phyloP scores from a whole-genome alignment of 1,140 invertebrate species.

The Drosophila littoralis region DNA sequence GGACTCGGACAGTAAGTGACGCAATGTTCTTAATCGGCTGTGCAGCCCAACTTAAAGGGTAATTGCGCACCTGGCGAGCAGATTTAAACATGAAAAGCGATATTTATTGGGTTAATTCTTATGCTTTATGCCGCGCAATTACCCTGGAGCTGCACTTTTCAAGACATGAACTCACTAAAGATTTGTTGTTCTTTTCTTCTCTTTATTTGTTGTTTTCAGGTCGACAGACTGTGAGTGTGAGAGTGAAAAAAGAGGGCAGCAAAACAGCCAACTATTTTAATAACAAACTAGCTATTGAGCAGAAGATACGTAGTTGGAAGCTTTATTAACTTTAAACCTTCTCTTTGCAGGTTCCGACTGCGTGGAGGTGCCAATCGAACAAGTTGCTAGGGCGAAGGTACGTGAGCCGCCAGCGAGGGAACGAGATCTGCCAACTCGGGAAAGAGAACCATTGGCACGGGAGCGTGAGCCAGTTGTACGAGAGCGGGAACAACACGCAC shows the following conservation, averaged over 20 bases:
- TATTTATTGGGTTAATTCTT: slow-evolving; percentile 21
- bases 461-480: slow-evolving; percentile 36
- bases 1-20: slow-evolving; percentile 72
- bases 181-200: slow-evolving; percentile 44
- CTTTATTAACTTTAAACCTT: slow-evolving; percentile 24
- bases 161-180: slow-evolving; percentile 49
- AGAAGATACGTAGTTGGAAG: background rate
- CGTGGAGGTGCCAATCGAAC: slow-evolving; percentile 71
- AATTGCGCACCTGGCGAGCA: slow-evolving; percentile 40
- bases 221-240: slow-evolving; percentile 57
- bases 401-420: slow-evolving; percentile 40
- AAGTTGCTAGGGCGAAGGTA: slow-evolving; percentile 27
- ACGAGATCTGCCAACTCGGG: slow-evolving; percentile 9
- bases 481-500: slow-evolving; percentile 34
- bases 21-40: background rate
- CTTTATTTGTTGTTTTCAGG: slow-evolving; percentile 53
- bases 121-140: slow-evolving; percentile 34
- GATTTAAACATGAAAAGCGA: slow-evolving; percentile 57
- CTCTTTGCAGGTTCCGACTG: slow-evolving; percentile 73
- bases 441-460: slow-evolving; percentile 15
- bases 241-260: slow-evolving; percentile 21
- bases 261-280: slow-evolving; percentile 6
- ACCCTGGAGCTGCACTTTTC: slow-evolving; percentile 54
- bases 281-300: slow-evolving; percentile 19
- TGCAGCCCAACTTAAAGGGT: slow-evolving; percentile 57